Evolutionary conservation across 2,113 vertebrate genomes (phyloP).

Genomic region (Gulo gulo): DNA sequence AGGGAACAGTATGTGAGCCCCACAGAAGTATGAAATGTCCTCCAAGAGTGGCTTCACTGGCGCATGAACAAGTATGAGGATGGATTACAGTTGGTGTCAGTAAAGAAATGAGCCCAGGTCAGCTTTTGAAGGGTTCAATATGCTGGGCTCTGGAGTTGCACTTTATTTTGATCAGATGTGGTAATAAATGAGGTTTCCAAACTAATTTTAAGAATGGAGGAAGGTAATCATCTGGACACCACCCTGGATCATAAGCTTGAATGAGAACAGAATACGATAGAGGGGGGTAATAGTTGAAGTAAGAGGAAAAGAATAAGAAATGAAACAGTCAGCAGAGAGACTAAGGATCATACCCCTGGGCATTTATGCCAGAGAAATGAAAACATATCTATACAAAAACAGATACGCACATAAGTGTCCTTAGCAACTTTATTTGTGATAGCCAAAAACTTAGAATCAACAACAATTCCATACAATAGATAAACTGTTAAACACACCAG

Average conservation of each 20-base stretch:
- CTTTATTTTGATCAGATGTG: neutral
- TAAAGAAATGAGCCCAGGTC: neutral
- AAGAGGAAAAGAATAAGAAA: neutral
- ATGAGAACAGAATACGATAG: neutral
- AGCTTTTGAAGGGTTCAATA: neutral
- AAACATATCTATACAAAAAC: neutral
- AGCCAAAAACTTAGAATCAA: neutral
- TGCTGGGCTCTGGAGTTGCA: neutral
- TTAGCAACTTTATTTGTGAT: neutral
- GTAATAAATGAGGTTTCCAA: neutral
- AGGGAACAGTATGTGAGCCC: neutral
- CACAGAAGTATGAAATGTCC: neutral
- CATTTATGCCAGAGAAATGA: neutral
- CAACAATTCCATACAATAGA: neutral
- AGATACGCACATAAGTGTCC: neutral
- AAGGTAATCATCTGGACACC: neutral
- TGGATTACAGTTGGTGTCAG: neutral
- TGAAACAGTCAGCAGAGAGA: neutral
- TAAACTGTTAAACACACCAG: neutral
- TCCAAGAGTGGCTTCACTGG: neutral
- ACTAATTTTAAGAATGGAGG: neutral
- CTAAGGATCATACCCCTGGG: neutral
- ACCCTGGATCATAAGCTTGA: neutral
- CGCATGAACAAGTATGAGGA: neutral
- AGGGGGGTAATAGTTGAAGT: neutral